Evolutionary conservation across 2,888 invertebrate species (phyloP).

Genomic region (Spatulosminthurus flaviceps): DNA sequence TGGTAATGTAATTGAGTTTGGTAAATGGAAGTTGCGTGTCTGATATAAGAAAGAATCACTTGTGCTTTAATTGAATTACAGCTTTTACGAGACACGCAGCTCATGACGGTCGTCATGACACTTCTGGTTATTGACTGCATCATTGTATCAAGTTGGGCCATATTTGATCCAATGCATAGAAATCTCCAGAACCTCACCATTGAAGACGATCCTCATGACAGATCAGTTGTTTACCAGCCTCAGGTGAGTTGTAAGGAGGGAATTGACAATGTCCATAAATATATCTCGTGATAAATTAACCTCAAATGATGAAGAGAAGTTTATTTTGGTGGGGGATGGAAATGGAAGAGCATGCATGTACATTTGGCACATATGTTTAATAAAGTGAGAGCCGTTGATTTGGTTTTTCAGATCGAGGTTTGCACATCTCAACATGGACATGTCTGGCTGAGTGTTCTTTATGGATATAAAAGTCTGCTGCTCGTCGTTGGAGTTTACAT

Average conservation of each 20-base stretch:
- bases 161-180: slow-evolving; percentile 86
- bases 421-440: slow-evolving; percentile 87
- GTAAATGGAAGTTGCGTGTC: slow-evolving; percentile 21
- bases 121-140: slow-evolving; percentile 83
- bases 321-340: no score
- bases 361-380: no score
- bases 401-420: slow-evolving; percentile 77
- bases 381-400: not conserved
- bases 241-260: slow-evolving; percentile 71
- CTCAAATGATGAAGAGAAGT: no score
- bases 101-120: slow-evolving; percentile 84
- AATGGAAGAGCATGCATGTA: no score
- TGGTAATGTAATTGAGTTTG: slow-evolving; percentile 13
- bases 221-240: slow-evolving; percentile 85
- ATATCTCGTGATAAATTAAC: no score
- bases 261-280: not conserved
- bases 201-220: slow-evolving; percentile 78
- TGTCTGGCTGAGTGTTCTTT: slow-evolving; percentile 89
- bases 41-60: slow-evolving; percentile 7
- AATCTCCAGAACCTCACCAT: slow-evolving; percentile 83
- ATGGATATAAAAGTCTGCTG: slow-evolving; percentile 88
- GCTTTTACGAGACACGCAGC: slow-evolving; percentile 87
- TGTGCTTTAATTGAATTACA: slow-evolving; percentile 64
- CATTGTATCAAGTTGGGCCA: slow-evolving; percentile 85
- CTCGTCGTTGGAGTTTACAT: slow-evolving; percentile 91